Evolutionary conservation across 1,140 invertebrate species (phyloP).

Genomic region (Cryptotermes secundus): DNA sequence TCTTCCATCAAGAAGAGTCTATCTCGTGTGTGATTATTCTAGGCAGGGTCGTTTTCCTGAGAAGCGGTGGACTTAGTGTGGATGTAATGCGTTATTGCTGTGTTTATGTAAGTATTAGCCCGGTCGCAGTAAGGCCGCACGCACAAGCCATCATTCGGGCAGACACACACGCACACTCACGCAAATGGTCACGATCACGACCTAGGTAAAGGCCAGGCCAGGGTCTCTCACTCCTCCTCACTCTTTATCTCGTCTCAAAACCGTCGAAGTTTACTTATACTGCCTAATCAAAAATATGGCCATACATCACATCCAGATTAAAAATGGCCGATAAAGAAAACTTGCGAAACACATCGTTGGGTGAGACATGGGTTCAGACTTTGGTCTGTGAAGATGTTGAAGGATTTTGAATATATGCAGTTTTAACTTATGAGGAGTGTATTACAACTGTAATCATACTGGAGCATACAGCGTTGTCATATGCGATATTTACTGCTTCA

Average conservation of each 20-base stretch:
- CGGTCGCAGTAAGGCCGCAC: background rate
- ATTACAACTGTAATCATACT: too few species aligned
- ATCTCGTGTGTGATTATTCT: too few species aligned
- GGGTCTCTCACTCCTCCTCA: conserved; percentile 1
- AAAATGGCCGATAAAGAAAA: too few species aligned
- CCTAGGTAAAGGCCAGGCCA: background rate
- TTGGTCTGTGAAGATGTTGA: too few species aligned
- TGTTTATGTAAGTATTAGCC: conserved; percentile 1
- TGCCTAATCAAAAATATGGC: background rate
- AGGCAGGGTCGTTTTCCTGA: background rate
- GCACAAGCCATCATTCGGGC: background rate
- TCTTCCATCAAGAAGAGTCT: too few species aligned
- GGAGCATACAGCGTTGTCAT: too few species aligned
- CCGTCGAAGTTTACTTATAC: background rate
- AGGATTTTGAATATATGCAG: too few species aligned
- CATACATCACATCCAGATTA: too few species aligned
- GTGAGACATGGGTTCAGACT: too few species aligned
- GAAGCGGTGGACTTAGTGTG: background rate
- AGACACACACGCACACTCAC: conserved; percentile 10
- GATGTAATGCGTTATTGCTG: background rate
- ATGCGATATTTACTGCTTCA: too few species aligned
- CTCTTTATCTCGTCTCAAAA: background rate
- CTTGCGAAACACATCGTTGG: too few species aligned
- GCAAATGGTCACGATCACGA: conserved; percentile 13
- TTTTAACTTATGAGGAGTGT: too few species aligned